Evolutionary conservation across 2,888 invertebrate genomes (phyloP).

Genomic region (Drosophila lutescens): DNA sequence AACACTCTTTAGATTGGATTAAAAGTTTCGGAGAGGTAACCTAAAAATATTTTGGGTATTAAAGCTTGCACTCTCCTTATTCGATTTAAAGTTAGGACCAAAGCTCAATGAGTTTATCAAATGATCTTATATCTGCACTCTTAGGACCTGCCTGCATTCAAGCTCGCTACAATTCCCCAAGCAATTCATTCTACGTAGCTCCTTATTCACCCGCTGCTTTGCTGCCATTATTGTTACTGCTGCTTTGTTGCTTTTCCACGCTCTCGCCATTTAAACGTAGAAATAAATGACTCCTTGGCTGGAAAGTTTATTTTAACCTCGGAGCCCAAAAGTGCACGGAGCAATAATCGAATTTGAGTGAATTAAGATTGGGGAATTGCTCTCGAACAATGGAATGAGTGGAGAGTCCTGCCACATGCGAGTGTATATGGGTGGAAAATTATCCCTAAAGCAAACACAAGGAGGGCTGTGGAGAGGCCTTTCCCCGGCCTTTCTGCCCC

Average conservation of each 20-base stretch:
- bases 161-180: constrained; percentile 30
- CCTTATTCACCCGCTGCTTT: constrained; percentile 4
- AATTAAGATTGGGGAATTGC: constrained; percentile 80
- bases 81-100: background rate
- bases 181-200: constrained; percentile 13
- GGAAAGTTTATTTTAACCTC: constrained; percentile 78
- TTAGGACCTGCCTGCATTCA: background rate
- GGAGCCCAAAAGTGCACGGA: constrained; percentile 65
- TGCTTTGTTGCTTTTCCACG: constrained; percentile 45
- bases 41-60: background rate
- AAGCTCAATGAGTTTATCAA: constrained; percentile 9
- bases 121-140: constrained; percentile 13
- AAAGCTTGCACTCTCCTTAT: background rate
- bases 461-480: constrained; percentile 38
- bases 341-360: constrained; percentile 81
- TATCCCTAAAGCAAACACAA: constrained; percentile 73
- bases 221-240: constrained; percentile 23
- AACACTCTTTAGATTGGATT: constrained; percentile 14
- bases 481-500: constrained; percentile 1
- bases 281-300: constrained; percentile 77
- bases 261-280: constrained; percentile 69
- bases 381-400: constrained; percentile 59
- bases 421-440: constrained; percentile 62
- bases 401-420: constrained; percentile 29
- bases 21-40: background rate